Base-by-base conservation (phyloP, 2,888 invertebrate species). In the Apodemia duryi region DNA sequence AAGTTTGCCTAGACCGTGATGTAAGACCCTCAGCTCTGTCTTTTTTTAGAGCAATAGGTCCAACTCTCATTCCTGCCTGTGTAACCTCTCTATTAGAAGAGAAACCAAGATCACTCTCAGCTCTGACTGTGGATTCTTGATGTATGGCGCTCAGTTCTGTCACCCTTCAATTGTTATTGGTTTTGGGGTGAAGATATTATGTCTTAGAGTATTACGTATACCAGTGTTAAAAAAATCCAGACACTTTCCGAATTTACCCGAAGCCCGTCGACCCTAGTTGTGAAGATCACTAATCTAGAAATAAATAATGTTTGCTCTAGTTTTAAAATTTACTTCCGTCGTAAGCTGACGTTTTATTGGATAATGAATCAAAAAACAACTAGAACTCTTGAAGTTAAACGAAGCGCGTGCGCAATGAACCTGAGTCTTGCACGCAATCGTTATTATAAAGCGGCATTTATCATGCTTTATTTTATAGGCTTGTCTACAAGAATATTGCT, bases 321-420 rank as follows among this genome's bases (percentile, higher is more conserved):
- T 60, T 57, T 60, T 60, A 32, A 60, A 60, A 35, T 32, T 32
- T 32, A 60, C 60, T 60, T 60, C 60, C 60, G 60, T n/a, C 2
- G 51, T 35, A 35, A 60, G 60, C 32, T 60, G 60, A 35, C 60
- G 60, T 60, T 32, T 60, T 32, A 60, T 60, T 60, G 60, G 60
- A 60, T 60, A 60, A 60, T 60, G 35, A n/a, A 60, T 35, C 60
- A 60, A 60, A 60, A 60, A 60, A 60, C 60, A 35, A 60, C 32
- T 60, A 60, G 13, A 60, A 13, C 32, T 60, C 35, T 60, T 13
- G 60, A 35, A 29, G 62, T 32, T 28, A 32, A 29, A 38, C 60
- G 62, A 43, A 41, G 64, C 65, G 68, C 68, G 66, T 68, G 68
- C 65, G 66, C 66, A 65, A 63, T 65, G 65, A 65, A 63, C 65